Evolutionary conservation across 2,888 invertebrate species (phyloP), one percentile per base, ranked within the genome.

Genomic region (Spodoptera picta): DNA sequence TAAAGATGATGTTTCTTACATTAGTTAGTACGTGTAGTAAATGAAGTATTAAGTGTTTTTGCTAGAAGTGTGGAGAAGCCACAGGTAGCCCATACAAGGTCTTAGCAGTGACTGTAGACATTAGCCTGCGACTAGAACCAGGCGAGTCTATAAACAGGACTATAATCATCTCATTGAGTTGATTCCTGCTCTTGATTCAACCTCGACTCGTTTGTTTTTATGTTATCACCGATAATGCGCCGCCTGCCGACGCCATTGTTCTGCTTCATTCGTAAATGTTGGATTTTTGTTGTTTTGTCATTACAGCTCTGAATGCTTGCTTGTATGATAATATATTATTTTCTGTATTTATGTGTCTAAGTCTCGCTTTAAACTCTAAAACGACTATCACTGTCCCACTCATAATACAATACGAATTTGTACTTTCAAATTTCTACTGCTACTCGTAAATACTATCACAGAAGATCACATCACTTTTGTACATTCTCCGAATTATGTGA

Each of bases 121-220:
- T 65, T n/a, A 57, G 36, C 12, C 42, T 19, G 27, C 36, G 23
- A n/a, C 10, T 31, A 9, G 11, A 31, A 9, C 11, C 45, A 27
- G 10, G n/a, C 3, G 11, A 63, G 45, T 43, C n/a, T 44, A 52
- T 66, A 58, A 72, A 72, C 67, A 66, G 31, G 4, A 31, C 49
- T 54, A 49, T 67, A 56, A 47, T 53, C 46, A 59, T 59, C 31
- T 57, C n/a, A n/a, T 36, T 65, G 11, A 19, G 47, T 36, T 36
- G 67, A 51, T 52, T 45, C 57, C 14, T 42, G 36, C 24, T 41
- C 47, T 56, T 55, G 62, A 58, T 44, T 48, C 62, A 51, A 51
- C 10, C 46, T 46, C 46, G 9, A 43, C n/a, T 62, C 68, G 9
- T 73, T 71, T 7, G 42, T 6, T 56, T 62, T 62, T 73, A 73